phyloP scores from a whole-genome alignment of 2,797 vertebrate species.

The Acipenser transmontanus region DNA sequence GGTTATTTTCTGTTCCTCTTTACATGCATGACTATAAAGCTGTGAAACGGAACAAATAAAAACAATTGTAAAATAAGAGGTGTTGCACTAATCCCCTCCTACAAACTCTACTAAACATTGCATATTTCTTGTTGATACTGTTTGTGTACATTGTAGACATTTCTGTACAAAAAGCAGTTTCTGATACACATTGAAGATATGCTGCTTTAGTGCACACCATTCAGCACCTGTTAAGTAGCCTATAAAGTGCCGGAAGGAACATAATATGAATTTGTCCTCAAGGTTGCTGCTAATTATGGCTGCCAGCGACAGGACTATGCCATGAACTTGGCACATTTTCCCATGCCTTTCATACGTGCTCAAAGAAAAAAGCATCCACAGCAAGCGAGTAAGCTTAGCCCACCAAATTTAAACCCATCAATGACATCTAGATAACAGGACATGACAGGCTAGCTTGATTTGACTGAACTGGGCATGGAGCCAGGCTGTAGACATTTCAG shows the following conservation, averaged over 20 bases:
- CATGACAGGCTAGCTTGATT: slow-evolving; percentile 35
- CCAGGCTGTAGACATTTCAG: slow-evolving; percentile 37
- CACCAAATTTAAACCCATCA: slow-evolving; percentile 32
- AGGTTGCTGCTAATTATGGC: slow-evolving; percentile 19
- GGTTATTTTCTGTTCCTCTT: too few relatives aligned
- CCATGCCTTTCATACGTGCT: slow-evolving; percentile 27
- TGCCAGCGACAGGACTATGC: slow-evolving; percentile 11
- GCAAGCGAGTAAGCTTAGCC: slow-evolving; percentile 15
- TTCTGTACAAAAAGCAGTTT: too few relatives aligned
- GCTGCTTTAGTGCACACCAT: background rate
- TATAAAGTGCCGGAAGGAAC: slow-evolving; percentile 31
- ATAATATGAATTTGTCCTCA: slow-evolving; percentile 23
- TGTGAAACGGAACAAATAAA: too few relatives aligned
- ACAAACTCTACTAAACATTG: too few relatives aligned
- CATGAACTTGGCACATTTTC: slow-evolving; percentile 21
- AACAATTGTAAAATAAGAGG: too few relatives aligned
- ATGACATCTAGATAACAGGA: slow-evolving; percentile 34
- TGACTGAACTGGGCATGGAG: slow-evolving; percentile 30
- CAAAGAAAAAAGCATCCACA: slow-evolving; percentile 29
- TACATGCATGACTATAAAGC: too few relatives aligned
- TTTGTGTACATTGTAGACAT: too few relatives aligned
- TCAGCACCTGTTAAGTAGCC: slow-evolving; percentile 30
- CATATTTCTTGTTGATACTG: too few relatives aligned
- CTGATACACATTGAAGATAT: too few relatives aligned
- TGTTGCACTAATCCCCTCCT: too few relatives aligned